Evolutionary conservation across 2,888 invertebrate genomes (phyloP).

Genomic region (Drosophila dives): DNA sequence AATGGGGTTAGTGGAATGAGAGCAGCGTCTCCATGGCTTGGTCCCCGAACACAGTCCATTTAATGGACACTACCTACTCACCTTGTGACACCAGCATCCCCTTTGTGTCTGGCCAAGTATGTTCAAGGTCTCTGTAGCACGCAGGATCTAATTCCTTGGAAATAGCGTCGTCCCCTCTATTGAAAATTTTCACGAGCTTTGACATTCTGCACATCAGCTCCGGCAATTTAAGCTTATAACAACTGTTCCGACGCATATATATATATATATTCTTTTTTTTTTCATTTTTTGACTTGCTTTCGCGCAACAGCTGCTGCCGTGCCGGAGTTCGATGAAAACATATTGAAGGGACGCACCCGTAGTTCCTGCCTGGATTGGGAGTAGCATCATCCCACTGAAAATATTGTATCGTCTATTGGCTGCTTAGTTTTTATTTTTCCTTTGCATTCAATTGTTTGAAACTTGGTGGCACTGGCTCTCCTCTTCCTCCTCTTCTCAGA

Average conservation of each 20-base stretch:
- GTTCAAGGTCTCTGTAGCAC: constrained; percentile 18
- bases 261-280: too few relatives aligned
- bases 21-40: constrained; percentile 7
- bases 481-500: neutral
- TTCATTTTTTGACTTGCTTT: constrained; percentile 32
- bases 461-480: neutral
- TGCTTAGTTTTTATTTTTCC: constrained; percentile 16
- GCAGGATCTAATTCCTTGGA: constrained; percentile 47
- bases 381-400: constrained; percentile 34
- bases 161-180: constrained; percentile 28
- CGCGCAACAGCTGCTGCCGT: constrained; percentile 65
- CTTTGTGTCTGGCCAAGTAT: constrained; percentile 5
- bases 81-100: constrained; percentile 16
- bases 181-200: constrained; percentile 49
- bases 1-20: neutral
- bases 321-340: constrained; percentile 72
- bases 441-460: constrained; percentile 21
- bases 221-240: constrained; percentile 69
- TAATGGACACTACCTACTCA: constrained; percentile 19
- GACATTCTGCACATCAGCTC: constrained; percentile 73
- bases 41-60: constrained; percentile 24
- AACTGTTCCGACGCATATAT: constrained; percentile 60
- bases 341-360: constrained; percentile 59
- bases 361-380: constrained; percentile 22
- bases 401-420: constrained; percentile 35